Evolutionary conservation across 1,140 invertebrate genomes (phyloP).

Genomic region (Gonioctena quinquepunctata): DNA sequence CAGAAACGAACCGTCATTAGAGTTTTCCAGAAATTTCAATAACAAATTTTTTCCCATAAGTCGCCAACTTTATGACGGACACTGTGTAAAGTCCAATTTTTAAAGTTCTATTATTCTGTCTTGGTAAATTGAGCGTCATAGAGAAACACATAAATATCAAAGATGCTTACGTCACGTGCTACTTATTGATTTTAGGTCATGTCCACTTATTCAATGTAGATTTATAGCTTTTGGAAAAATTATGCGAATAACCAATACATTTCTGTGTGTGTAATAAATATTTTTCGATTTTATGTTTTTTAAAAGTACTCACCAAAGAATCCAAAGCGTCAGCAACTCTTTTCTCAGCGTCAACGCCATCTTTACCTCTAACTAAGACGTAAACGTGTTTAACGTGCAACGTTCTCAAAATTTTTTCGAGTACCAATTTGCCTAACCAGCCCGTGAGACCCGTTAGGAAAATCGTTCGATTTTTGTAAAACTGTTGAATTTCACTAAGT

Average conservation of each 20-base stretch:
- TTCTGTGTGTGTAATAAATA: too few species aligned
- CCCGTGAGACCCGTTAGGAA: slow-evolving; percentile 64
- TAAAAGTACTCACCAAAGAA: slow-evolving; percentile 59
- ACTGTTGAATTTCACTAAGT: slow-evolving; percentile 35
- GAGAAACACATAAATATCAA: neutral
- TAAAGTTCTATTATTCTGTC: too few species aligned
- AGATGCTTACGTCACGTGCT: neutral
- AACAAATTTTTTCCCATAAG: too few species aligned
- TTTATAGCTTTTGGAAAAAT: neutral
- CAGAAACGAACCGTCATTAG: too few species aligned
- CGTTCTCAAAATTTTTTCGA: slow-evolving; percentile 50
- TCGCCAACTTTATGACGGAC: too few species aligned
- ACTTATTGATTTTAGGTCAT: neutral
- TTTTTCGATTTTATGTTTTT: neutral
- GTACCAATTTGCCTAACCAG: slow-evolving; percentile 70
- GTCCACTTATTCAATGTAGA: neutral
- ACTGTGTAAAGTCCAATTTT: too few species aligned
- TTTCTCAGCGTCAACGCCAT: slow-evolving; percentile 66
- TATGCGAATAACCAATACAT: neutral
- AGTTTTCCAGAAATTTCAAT: too few species aligned
- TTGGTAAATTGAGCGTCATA: neutral
- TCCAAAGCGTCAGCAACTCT: slow-evolving; percentile 66
- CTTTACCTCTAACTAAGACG: slow-evolving; percentile 75
- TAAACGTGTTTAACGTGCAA: slow-evolving; percentile 68
- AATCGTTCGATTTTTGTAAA: slow-evolving; percentile 55